phyloP scores from a whole-genome alignment of 2,113 vertebrate species.

The Atractosteus spatula region DNA sequence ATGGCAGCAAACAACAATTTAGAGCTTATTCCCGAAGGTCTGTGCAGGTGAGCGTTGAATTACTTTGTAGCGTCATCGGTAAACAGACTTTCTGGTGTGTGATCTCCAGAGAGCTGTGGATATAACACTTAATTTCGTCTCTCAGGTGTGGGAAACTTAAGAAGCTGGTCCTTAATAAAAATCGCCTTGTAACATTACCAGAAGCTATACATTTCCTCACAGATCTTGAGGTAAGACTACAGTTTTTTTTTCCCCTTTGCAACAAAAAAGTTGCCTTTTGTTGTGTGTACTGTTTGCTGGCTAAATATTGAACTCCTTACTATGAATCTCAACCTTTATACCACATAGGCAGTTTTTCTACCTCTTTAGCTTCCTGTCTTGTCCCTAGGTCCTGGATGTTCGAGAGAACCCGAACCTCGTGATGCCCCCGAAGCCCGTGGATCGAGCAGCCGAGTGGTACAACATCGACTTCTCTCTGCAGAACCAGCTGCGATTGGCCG shows the following conservation, averaged over 20 bases:
- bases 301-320: too few relatives aligned
- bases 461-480: conserved; percentile 98
- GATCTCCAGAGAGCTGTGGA: background rate
- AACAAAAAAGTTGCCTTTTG: too few relatives aligned
- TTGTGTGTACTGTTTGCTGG: too few relatives aligned
- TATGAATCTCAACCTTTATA: background rate
- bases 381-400: conserved; percentile 82
- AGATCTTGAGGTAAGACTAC: conserved; percentile 76
- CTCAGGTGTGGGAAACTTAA: conserved; percentile 86
- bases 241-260: background rate
- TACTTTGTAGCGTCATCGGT: background rate
- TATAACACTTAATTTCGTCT: conserved; percentile 15
- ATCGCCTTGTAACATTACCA: conserved; percentile 88
- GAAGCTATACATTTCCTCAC: conserved; percentile 92
- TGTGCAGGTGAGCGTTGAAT: conserved; percentile 78
- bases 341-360: background rate
- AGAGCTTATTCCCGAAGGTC: conserved; percentile 91
- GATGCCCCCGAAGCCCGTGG: conserved; percentile 91
- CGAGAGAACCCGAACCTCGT: conserved; percentile 93
- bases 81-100: background rate
- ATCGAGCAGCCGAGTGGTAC: conserved; percentile 86
- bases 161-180: conserved; percentile 94
- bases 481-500: conserved; percentile 91
- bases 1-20: conserved; percentile 97
- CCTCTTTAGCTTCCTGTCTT: background rate